Base-by-base conservation (phyloP, 2,888 invertebrate species). In the Eurytoma californica region DNA sequence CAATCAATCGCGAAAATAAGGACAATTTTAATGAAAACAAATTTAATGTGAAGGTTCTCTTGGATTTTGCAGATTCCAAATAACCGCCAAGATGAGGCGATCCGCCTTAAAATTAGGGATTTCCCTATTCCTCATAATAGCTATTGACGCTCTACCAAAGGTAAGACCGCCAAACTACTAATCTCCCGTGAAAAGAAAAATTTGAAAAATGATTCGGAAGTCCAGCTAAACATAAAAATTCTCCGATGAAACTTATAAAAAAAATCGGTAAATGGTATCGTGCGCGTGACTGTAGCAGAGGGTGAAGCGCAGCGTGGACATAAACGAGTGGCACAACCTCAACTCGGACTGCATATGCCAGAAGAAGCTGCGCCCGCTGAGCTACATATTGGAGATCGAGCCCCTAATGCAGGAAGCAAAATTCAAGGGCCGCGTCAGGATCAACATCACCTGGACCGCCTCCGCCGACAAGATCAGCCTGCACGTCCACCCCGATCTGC, bases 361-460 rank as follows among this genome's bases (percentile, higher is more conserved):
- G 79, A 92, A 93, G 47, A 92, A 93, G 47, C 91, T 95, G 1
- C 90, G 92, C 49, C 95, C 96, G 0, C 92, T 91, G 0, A 93
- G 92, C 4, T 96, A 96, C 87, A 91, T 92, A 28, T 85, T 96
- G 49, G 92, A 94, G 77, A 86, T 96, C 13, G 92, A 94, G 78
- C 95, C 95, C 0, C 93, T 93, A 80, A 90, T 94, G 0, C 93
- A 93, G 55, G 93, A 94, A 70, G 93, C 92, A 0, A 91, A 92
- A 14, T 96, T 95, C 86, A 92, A 92, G 75, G 96, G 96, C 0
- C 91, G 91, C 72, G 94, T 96, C 0, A 92, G 91, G 83, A 95
- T 96, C 82, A 94, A 94, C 85, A 90, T 95, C 20, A 94, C 93
- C 1, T 95, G 95, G 92, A 90, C 92, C 30, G 91, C 92, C 67